Evolutionary conservation across 2,888 invertebrate genomes (phyloP).

Genomic region (Luperina testacea): DNA sequence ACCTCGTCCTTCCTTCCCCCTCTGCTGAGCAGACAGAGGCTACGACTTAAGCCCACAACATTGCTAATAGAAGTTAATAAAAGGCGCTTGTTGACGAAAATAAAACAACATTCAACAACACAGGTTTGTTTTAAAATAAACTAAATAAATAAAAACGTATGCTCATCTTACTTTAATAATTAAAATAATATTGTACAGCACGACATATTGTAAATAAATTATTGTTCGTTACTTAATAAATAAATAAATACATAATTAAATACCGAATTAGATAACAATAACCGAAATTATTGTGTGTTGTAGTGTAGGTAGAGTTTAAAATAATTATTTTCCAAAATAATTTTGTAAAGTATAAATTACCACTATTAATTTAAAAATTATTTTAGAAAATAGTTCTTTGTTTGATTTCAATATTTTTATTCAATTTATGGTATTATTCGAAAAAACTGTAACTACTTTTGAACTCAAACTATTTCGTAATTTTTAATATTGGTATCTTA

Average conservation of each 20-base stretch:
- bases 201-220: slow-evolving; percentile 50
- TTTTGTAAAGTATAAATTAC: not conserved
- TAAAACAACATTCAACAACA: slow-evolving; percentile 81
- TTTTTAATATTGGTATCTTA: slow-evolving; percentile 3
- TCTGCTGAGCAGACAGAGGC: not conserved
- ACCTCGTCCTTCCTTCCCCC: too few relatives aligned
- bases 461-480: not conserved
- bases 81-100: slow-evolving; percentile 50
- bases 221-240: slow-evolving; percentile 56
- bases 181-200: slow-evolving; percentile 63
- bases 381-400: not conserved
- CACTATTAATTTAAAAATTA: too few relatives aligned
- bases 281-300: not conserved
- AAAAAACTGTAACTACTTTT: slow-evolving; percentile 8
- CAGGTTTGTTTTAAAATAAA: slow-evolving; percentile 77
- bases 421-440: not conserved
- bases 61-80: not conserved
- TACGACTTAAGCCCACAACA: not conserved
- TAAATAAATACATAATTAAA: slow-evolving; percentile 62
- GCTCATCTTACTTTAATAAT: slow-evolving; percentile 51
- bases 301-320: not conserved
- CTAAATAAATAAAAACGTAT: slow-evolving; percentile 56
- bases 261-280: not conserved
- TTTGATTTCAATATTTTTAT: not conserved
- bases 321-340: not conserved